These are phyloP conservation scores for Pegea sp. DNA, from an alignment of 23 tunicate genomes.

Conservation along the genomic window DNA sequence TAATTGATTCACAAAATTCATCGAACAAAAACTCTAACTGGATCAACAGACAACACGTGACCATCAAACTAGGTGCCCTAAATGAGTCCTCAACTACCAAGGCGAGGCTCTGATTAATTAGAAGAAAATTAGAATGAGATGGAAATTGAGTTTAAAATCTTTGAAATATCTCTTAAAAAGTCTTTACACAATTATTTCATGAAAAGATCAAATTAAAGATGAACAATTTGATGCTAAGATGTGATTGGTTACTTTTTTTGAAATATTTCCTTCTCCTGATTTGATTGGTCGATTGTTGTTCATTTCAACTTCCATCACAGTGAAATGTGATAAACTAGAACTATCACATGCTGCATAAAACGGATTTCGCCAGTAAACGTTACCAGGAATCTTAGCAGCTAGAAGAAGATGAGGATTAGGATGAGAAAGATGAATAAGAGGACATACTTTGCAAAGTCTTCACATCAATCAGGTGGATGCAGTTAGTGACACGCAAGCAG, in stretches of 20 bases:
- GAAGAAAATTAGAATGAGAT: no score
- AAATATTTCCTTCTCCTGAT: conserved; percentile 51
- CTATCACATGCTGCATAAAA: conserved; percentile 36
- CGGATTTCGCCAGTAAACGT: conserved; percentile 52
- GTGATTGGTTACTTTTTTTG: conserved; percentile 14
- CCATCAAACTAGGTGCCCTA: no score
- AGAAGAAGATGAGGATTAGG: background rate
- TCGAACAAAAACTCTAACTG: no score
- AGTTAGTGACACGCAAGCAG: conserved; percentile 79
- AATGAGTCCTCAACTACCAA: no score
- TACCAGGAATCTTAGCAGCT: conserved; percentile 61
- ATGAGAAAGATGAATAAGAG: background rate
- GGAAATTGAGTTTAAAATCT: no score
- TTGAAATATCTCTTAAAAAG: no score
- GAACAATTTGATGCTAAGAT: background rate
- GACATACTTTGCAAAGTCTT: conserved; percentile 59
- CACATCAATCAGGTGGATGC: conserved; percentile 85
- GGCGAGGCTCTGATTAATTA: no score
- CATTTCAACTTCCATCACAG: conserved; percentile 75
- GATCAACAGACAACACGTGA: no score
- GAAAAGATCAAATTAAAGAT: background rate
- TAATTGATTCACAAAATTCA: no score
- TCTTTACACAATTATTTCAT: no score
- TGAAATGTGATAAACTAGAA: conserved; percentile 33
- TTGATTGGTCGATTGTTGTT: conserved; percentile 14